A percentile compares a stretch with the other conserved stretches of the same genome.
Conservation (phyloP, 1,140 invertebrate genomes). For the Hycleus cichorii region DNA sequence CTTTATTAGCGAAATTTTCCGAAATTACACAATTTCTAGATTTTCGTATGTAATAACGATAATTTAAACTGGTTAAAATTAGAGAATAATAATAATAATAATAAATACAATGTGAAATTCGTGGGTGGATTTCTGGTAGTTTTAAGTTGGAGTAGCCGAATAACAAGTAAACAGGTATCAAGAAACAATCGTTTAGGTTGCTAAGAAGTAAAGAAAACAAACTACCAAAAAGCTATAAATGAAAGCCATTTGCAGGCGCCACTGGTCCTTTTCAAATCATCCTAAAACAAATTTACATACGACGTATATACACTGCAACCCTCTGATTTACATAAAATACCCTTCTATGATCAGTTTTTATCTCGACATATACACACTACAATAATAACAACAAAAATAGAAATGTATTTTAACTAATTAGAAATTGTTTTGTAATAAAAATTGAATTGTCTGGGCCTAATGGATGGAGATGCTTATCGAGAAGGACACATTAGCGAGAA, state of each 20-base stretch:
- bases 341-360: neutral
- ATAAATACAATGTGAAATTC: too few species aligned
- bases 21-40: too few species aligned
- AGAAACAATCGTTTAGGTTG: constrained; percentile 4
- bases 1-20: too few species aligned
- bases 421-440: too few species aligned
- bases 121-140: too few species aligned
- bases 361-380: too few species aligned
- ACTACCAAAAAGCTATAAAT: constrained; percentile 16
- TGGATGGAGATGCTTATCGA: constrained; percentile 12
- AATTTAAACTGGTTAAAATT: too few species aligned
- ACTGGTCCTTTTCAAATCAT: constrained; percentile 23
- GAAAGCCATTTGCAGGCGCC: constrained; percentile 22
- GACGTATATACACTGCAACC: constrained; percentile 5
- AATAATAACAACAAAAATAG: too few species aligned
- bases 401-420: too few species aligned
- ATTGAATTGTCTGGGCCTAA: neutral
- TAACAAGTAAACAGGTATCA: neutral
- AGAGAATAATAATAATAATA: too few species aligned
- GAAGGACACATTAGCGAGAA: constrained; percentile 11
- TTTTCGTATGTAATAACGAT: too few species aligned
- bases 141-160: neutral
- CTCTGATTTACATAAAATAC: constrained; percentile 23
- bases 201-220: constrained; percentile 14
- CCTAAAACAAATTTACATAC: constrained; percentile 24